Evolutionary conservation across 2,888 invertebrate genomes (phyloP), one percentile per base, ranked within the genome.

Genomic region (Cheiracanthium punctorium): DNA sequence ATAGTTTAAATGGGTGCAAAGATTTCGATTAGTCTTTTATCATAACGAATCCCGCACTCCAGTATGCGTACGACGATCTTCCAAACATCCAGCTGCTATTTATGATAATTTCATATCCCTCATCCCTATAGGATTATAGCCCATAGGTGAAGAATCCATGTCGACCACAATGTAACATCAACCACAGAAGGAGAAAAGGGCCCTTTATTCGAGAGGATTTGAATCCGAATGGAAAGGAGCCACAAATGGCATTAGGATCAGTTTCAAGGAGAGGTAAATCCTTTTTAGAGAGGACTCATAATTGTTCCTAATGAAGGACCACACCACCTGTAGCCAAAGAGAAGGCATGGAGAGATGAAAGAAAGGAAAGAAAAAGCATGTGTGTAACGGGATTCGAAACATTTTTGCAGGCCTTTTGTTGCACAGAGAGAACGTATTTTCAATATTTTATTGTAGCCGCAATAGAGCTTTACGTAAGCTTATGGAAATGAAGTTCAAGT

Each of bases 61-160:
- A 76, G 64, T 64, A 65, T 32, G 76, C 71, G 52, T 69, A 37
- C 58, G 77, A 69, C 64, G 43, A 65, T 80, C 75, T 75, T 5
- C 33, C 24, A 82, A 28, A 33, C 52, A 71, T 64, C 76, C 82
- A 82, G 82, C 77, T 84, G 82, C 82, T 77, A 77, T 77, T 84
- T 84, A 84, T 84, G 82, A 52, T 84, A 84, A 84, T 84, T 84
- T 84, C 77, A 73, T 65, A 71, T 82, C 82, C 77, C 72, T 48
- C 67, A 41, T 29, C 52, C 29, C 52, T 30, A n/a, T n/a, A 0
- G 48, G 81, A 81, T 81, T 81, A 81, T 81, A 75, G 37, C 81
- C 80, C 80, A 37, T 29, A 64, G 64, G 71, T 72, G 71, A 58
- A 72, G 64, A 80, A 71, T 64, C 80, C 73, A 65, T 71, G 41